Percentiles rank a stretch among this genome's conserved stretches.
phyloP scores from a whole-genome alignment of 2,888 invertebrate species.

The Sarcophaga caerulescens region DNA sequence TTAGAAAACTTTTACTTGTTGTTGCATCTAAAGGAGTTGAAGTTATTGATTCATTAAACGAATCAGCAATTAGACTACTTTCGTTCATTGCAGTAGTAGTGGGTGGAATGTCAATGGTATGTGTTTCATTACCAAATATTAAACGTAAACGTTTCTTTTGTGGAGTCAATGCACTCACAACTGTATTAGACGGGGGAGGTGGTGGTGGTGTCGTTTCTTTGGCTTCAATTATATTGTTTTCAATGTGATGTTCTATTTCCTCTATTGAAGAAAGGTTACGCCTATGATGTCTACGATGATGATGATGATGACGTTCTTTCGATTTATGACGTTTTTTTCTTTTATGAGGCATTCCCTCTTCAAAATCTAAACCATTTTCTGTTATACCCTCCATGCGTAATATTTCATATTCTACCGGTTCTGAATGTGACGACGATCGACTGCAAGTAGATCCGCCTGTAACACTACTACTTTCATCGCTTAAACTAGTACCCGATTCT shows the following conservation, averaged over 20 bases:
- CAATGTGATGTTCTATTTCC: constrained; percentile 54
- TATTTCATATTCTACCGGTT: constrained; percentile 91
- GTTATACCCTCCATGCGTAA: constrained; percentile 89
- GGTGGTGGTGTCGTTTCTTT: constrained; percentile 56
- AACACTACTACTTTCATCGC: constrained; percentile 82
- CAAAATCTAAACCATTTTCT: constrained; percentile 78
- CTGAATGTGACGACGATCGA: constrained; percentile 69
- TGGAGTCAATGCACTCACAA: constrained; percentile 81
- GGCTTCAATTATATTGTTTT: constrained; percentile 50
- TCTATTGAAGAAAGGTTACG: constrained; percentile 64
- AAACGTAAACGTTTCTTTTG: constrained; percentile 92
- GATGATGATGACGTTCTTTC: constrained; percentile 79
- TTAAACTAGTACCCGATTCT: constrained; percentile 88
- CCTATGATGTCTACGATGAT: constrained; percentile 66
- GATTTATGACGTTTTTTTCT: constrained; percentile 85
- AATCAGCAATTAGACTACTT: constrained; percentile 69
- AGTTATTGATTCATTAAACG: constrained; percentile 72
- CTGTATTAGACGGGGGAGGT: constrained; percentile 23
- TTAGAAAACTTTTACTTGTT: constrained; percentile 42
- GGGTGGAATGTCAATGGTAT: constrained; percentile 93
- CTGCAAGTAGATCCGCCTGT: constrained; percentile 78
- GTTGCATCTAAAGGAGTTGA: constrained; percentile 64
- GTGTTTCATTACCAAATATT: constrained; percentile 94
- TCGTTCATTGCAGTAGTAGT: constrained; percentile 61
- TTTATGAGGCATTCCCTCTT: constrained; percentile 73